phyloP scores from a whole-genome alignment of 2,113 vertebrate genomes.

The Aptenodytes forsteri region DNA sequence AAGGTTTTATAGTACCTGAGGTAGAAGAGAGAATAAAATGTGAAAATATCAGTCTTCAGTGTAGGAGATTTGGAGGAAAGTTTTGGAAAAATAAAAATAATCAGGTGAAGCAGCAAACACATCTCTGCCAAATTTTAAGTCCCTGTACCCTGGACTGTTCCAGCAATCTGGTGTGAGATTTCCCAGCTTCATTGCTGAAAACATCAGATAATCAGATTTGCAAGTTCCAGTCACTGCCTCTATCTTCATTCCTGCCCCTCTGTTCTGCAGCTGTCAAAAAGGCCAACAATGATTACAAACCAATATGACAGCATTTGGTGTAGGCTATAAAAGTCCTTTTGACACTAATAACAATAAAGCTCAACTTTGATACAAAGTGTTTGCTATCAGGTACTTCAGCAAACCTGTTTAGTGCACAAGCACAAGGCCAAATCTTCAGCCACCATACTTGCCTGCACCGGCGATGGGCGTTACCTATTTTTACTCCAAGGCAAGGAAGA shows the following conservation, averaged over 20 bases:
- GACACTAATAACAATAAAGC: background rate
- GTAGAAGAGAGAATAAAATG: background rate
- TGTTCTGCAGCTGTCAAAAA: constrained; percentile 35
- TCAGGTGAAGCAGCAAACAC: background rate
- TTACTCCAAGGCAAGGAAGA: background rate
- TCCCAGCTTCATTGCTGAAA: background rate
- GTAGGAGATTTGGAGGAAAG: background rate
- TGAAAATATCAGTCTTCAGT: background rate
- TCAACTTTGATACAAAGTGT: background rate
- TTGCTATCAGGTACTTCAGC: background rate
- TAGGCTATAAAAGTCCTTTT: constrained; percentile 18
- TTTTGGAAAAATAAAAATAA: background rate
- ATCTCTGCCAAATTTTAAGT: background rate
- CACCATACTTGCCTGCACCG: background rate
- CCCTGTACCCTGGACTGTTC: background rate
- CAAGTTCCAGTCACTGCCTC: background rate
- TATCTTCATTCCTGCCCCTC: background rate
- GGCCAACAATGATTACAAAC: background rate
- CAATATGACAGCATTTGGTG: background rate
- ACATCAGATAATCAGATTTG: background rate
- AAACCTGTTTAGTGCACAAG: background rate
- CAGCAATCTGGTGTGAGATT: background rate
- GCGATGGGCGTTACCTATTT: background rate
- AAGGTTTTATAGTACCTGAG: background rate
- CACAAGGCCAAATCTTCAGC: background rate